Percentiles rank a stretch among this genome's conserved stretches.
These are phyloP conservation scores for Sander lucioperca DNA, from an alignment of 2,113 vertebrate genomes.

Conservation along the genomic window DNA sequence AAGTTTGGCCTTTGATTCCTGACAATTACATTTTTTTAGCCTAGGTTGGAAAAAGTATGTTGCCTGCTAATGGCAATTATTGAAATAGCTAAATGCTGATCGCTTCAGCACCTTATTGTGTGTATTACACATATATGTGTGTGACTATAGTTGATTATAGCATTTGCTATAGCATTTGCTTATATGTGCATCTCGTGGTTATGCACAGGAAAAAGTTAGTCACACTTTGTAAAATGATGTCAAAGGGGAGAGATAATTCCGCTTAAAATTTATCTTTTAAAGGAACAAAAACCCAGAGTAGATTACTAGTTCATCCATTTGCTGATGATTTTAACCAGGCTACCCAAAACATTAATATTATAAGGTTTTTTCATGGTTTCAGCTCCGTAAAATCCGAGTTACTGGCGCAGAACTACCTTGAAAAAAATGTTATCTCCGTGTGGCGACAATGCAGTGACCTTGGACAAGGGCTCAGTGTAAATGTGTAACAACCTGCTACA, in stretches of 20 bases:
- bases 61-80: not conserved
- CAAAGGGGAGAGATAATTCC: not conserved
- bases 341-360: not conserved
- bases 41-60: not conserved
- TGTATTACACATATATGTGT: not conserved
- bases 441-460: conserved; percentile 29
- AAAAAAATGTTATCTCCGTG: conserved; percentile 1
- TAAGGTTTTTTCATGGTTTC: not conserved
- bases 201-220: not conserved
- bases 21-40: not conserved
- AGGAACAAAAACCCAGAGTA: not conserved
- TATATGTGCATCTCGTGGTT: not conserved
- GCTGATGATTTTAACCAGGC: not conserved
- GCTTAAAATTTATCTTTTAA: not conserved
- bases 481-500: conserved; percentile 16
- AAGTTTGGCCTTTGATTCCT: not conserved
- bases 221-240: not conserved
- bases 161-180: too few species aligned
- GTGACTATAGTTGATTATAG: not conserved
- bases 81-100: not conserved
- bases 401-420: conserved; percentile 7
- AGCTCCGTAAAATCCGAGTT: not conserved
- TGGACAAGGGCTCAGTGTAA: conserved; percentile 7
- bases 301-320: not conserved
- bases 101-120: not conserved